Conservation (phyloP, 2,797 vertebrate species). For the Apogon talboti region DNA sequence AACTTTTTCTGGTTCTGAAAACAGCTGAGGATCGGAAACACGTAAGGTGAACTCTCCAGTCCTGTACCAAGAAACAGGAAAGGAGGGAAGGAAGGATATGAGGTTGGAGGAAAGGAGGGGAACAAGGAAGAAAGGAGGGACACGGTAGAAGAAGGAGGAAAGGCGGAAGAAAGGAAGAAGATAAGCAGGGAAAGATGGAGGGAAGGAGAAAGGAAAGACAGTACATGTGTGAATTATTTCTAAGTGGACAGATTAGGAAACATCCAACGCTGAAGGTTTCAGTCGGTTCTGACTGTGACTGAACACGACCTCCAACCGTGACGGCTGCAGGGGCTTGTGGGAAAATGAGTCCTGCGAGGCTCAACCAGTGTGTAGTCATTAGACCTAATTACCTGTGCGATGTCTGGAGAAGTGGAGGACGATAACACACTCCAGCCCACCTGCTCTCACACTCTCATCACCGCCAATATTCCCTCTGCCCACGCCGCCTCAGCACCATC, state of each 20-base stretch:
- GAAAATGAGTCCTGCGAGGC: slow-evolving; percentile 42
- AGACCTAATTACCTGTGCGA: slow-evolving; percentile 39
- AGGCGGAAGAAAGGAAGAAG: no score
- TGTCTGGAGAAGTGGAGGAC: slow-evolving; percentile 6
- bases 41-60: slow-evolving; percentile 65
- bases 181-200: no score
- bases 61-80: slow-evolving; percentile 24
- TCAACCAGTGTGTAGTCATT: slow-evolving; percentile 22
- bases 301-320: slow-evolving; percentile 2
- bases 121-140: no score
- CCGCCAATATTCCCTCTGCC: not conserved
- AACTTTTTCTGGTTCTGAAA: slow-evolving; percentile 47
- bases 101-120: no score
- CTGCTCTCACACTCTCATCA: slow-evolving; percentile 14
- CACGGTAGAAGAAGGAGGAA: no score
- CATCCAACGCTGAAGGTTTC: no score
- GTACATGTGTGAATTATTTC: no score
- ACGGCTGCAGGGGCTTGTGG: slow-evolving; percentile 19
- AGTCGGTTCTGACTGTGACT: slow-evolving; percentile 1
- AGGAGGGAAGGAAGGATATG: not conserved
- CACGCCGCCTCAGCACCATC: slow-evolving; percentile 17
- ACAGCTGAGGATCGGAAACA: slow-evolving; percentile 68
- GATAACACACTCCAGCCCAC: slow-evolving; percentile 11
- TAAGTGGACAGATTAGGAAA: no score
- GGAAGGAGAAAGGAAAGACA: no score